A percentile compares a stretch with the other conserved stretches of the same genome.
Conservation (phyloP, 1,140 invertebrate species). For the Amyelois transitella region DNA sequence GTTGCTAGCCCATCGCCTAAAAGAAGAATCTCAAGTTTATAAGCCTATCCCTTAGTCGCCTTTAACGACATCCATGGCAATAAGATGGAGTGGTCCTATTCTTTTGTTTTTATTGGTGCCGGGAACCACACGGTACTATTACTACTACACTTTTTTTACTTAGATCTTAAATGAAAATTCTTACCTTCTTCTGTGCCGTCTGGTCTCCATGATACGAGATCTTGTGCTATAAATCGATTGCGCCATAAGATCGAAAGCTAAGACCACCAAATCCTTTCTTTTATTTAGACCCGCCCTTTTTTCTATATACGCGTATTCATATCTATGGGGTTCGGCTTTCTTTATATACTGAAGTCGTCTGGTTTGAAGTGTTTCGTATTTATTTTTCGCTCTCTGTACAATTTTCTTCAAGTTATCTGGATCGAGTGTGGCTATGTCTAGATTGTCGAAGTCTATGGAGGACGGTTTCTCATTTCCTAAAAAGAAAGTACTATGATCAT, state of each 20-base stretch:
- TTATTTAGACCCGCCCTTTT: background rate
- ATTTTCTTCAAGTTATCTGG: slow-evolving; percentile 16
- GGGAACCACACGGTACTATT: too few relatives aligned
- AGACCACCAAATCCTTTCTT: background rate
- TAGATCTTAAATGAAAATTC: too few relatives aligned
- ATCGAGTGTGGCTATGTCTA: slow-evolving; percentile 23
- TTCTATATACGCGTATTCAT: background rate
- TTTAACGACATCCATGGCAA: too few relatives aligned
- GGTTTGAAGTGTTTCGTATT: background rate
- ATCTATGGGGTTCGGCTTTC: background rate
- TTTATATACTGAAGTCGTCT: background rate
- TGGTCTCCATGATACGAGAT: slow-evolving; percentile 21
- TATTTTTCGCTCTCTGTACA: slow-evolving; percentile 10
- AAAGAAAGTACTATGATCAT: too few relatives aligned
- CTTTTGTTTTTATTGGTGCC: too few relatives aligned
- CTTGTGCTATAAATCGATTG: slow-evolving; percentile 36
- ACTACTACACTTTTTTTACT: too few relatives aligned
- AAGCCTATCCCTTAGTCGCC: too few relatives aligned
- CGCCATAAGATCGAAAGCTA: slow-evolving; percentile 31
- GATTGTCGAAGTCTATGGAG: slow-evolving; percentile 1
- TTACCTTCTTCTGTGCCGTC: slow-evolving; percentile 18
- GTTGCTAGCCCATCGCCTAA: too few relatives aligned
- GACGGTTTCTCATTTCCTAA: slow-evolving; percentile 2
- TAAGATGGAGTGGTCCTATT: too few relatives aligned
- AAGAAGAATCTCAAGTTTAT: too few relatives aligned